Evolutionary conservation across 2,113 vertebrate species (phyloP).

Genomic region (Scomber japonicus): DNA sequence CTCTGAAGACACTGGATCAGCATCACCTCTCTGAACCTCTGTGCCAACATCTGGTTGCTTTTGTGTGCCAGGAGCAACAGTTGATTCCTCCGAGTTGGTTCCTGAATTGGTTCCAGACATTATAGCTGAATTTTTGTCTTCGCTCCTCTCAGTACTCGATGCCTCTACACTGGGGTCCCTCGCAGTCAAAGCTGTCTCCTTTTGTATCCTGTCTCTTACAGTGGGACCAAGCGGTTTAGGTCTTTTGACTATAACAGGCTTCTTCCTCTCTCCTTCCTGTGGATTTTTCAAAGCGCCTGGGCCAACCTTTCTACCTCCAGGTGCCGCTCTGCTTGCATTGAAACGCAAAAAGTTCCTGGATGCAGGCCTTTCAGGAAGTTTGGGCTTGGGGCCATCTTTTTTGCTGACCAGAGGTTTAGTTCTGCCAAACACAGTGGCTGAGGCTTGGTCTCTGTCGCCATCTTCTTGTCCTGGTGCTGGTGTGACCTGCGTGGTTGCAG

Average conservation of each 20-base stretch:
- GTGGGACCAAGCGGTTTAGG: constrained; percentile 12
- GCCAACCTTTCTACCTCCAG: constrained; percentile 12
- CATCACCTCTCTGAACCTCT: constrained; percentile 7
- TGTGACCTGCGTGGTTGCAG: constrained; percentile 32
- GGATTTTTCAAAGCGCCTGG: constrained; percentile 19
- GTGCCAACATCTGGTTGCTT: constrained; percentile 50
- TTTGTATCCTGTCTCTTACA: neutral
- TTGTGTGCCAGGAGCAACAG: constrained; percentile 7
- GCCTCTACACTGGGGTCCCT: neutral
- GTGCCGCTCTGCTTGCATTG: constrained; percentile 59
- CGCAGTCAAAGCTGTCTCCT: neutral
- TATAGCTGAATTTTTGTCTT: neutral
- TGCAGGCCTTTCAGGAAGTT: neutral
- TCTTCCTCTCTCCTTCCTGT: neutral
- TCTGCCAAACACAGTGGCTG: constrained; percentile 11
- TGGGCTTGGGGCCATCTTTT: constrained; percentile 48
- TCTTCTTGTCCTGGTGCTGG: constrained; percentile 25
- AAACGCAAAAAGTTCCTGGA: constrained; percentile 1
- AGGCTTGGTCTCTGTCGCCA: neutral
- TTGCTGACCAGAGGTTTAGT: constrained; percentile 44
- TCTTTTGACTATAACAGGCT: neutral
- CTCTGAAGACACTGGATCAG: constrained; percentile 25
- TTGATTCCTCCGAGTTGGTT: constrained; percentile 34
- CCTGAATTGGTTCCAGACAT: constrained; percentile 36
- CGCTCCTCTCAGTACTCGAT: constrained; percentile 6